A percentile compares a stretch with the other conserved stretches of the same genome.
Conservation (phyloP, 2,113 vertebrate species). For the Aptenodytes patagonicus region DNA sequence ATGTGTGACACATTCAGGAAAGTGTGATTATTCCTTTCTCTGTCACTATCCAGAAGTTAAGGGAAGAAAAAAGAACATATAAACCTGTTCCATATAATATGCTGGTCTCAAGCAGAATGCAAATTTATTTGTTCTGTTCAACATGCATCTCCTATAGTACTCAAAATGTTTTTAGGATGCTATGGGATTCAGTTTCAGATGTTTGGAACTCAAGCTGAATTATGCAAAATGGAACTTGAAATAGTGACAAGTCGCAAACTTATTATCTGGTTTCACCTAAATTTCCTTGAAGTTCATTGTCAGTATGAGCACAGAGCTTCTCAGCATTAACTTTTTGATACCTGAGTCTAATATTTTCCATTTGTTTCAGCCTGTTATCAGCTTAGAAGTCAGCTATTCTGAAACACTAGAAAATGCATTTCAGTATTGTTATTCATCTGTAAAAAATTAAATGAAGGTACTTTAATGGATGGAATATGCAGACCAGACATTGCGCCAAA, state of each 20-base stretch:
- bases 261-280: neutral
- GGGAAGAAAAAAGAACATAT: neutral
- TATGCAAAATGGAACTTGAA: neutral
- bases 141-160: too few species aligned
- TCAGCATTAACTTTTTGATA: neutral
- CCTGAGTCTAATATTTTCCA: neutral
- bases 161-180: neutral
- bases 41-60: neutral
- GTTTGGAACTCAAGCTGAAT: neutral
- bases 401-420: neutral
- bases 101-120: neutral
- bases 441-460: neutral
- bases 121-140: neutral
- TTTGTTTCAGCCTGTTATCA: neutral
- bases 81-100: neutral
- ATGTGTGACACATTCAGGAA: neutral
- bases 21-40: neutral
- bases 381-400: neutral
- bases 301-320: neutral
- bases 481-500: neutral
- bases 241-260: neutral
- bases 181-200: neutral
- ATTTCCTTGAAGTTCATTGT: neutral
- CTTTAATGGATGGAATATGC: neutral
- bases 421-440: neutral